Evolutionary conservation across 2,888 invertebrate species (phyloP).

Genomic region (Gerosis bhagava): DNA sequence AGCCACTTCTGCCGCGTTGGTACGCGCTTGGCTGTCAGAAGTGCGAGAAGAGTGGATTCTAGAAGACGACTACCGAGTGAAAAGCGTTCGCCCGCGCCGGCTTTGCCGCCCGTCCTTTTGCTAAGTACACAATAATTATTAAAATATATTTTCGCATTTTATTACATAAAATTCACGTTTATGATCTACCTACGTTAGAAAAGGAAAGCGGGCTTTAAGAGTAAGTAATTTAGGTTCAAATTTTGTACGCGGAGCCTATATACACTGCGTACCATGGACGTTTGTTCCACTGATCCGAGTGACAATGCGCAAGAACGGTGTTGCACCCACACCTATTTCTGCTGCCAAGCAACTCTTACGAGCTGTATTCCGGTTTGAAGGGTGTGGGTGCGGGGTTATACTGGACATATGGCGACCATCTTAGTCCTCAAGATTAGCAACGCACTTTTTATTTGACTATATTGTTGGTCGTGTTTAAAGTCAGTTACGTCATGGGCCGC

Average conservation of each 20-base stretch:
- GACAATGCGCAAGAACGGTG: constrained; percentile 47
- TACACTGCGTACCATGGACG: constrained; percentile 82
- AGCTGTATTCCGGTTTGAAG: too few species aligned
- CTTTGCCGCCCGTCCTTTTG: constrained; percentile 75
- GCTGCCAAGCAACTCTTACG: too few species aligned
- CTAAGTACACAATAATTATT: constrained; percentile 81
- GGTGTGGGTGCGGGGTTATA: too few species aligned
- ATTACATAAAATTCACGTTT: constrained; percentile 82
- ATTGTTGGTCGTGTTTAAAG: too few species aligned
- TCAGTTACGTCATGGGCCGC: too few species aligned
- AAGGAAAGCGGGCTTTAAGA: constrained; percentile 76
- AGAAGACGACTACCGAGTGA: constrained; percentile 47
- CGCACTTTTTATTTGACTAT: too few species aligned
- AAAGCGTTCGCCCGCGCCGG: constrained; percentile 73
- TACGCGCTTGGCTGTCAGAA: constrained; percentile 24
- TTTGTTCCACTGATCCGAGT: constrained; percentile 64
- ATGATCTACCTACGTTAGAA: constrained; percentile 80
- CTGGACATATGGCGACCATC: too few species aligned
- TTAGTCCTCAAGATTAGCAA: too few species aligned
- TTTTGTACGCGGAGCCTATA: constrained; percentile 79
- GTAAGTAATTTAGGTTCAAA: constrained; percentile 74
- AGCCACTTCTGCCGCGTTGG: constrained; percentile 10
- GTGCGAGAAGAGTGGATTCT: constrained; percentile 33
- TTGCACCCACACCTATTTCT: too few species aligned
- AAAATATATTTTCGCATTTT: constrained; percentile 82